Evolutionary conservation across 1,140 invertebrate species (phyloP).

Genomic region (Neodiprion fabricii): DNA sequence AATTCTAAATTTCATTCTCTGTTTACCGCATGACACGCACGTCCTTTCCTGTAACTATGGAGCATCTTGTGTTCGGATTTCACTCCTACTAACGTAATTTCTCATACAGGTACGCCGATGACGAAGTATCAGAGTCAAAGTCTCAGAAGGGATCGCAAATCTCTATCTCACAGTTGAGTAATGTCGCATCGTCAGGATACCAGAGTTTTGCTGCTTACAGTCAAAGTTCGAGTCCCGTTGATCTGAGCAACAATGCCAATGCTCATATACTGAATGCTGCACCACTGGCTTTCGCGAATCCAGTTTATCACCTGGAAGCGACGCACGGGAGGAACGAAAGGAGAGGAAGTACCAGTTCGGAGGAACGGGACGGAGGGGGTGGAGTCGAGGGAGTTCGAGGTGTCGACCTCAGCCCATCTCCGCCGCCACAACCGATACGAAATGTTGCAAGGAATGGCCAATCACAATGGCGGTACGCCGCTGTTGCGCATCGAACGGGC

Average conservation of each 20-base stretch:
- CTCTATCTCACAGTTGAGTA: conserved; percentile 82
- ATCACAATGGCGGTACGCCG: conserved; percentile 52
- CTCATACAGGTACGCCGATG: conserved; percentile 48
- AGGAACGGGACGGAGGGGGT: conserved; percentile 53
- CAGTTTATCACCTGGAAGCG: conserved; percentile 78
- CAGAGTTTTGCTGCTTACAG: conserved; percentile 91
- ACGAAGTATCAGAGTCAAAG: conserved; percentile 58
- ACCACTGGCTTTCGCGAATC: conserved; percentile 87
- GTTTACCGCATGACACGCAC: no score
- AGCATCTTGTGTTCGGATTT: no score
- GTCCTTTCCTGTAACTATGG: no score
- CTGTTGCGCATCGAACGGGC: conserved; percentile 43
- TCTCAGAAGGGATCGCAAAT: conserved; percentile 60
- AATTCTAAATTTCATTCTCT: no score
- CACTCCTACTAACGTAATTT: no score
- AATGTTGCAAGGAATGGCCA: conserved; percentile 62
- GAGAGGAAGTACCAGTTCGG: conserved; percentile 62
- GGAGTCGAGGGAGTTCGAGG: conserved; percentile 53
- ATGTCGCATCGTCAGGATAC: conserved; percentile 87
- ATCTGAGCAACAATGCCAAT: conserved; percentile 66
- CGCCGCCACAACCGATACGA: conserved; percentile 51
- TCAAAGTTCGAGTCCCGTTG: conserved; percentile 88
- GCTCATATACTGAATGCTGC: conserved; percentile 63
- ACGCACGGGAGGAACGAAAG: conserved; percentile 48
- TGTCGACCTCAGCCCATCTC: conserved; percentile 55